phyloP scores from a whole-genome alignment of 2,888 invertebrate genomes.

The Euproctis similis region DNA sequence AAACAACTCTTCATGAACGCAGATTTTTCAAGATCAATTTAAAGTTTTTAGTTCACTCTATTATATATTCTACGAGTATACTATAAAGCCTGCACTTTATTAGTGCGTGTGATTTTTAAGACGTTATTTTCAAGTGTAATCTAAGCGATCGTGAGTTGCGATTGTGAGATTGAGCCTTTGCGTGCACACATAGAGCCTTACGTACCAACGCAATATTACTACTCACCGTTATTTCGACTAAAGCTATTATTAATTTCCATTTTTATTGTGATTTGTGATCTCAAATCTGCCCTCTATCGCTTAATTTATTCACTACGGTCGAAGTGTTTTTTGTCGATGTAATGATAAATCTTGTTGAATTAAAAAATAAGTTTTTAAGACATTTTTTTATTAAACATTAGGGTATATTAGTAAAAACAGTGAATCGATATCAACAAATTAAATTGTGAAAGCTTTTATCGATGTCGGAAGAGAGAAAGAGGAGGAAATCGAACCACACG shows the following conservation, averaged over 20 bases:
- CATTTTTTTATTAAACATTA: no score
- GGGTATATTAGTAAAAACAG: no score
- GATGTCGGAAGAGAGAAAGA: no score
- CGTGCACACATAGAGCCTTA: slow-evolving; percentile 32
- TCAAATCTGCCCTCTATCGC: slow-evolving; percentile 10
- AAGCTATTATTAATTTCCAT: slow-evolving; percentile 20
- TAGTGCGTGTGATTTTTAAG: slow-evolving; percentile 12
- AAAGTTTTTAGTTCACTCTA: no score
- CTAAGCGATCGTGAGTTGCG: slow-evolving; percentile 45
- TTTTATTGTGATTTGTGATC: slow-evolving; percentile 18
- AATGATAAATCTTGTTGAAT: not conserved
- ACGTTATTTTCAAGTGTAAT: slow-evolving; percentile 42
- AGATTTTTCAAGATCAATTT: no score
- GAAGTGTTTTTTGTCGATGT: slow-evolving; percentile 3
- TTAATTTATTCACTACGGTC: slow-evolving; percentile 7
- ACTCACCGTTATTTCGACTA: slow-evolving; percentile 12
- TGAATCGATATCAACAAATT: no score
- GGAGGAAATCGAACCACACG: no score
- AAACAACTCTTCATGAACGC: no score
- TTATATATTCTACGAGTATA: no score
- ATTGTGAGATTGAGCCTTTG: slow-evolving; percentile 55
- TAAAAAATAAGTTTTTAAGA: not conserved
- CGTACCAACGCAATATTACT: slow-evolving; percentile 8
- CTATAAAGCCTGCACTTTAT: slow-evolving; percentile 12
- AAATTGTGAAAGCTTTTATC: no score